phyloP scores from a whole-genome alignment of 2,797 vertebrate species.

The Tragelaphus eurycerus region DNA sequence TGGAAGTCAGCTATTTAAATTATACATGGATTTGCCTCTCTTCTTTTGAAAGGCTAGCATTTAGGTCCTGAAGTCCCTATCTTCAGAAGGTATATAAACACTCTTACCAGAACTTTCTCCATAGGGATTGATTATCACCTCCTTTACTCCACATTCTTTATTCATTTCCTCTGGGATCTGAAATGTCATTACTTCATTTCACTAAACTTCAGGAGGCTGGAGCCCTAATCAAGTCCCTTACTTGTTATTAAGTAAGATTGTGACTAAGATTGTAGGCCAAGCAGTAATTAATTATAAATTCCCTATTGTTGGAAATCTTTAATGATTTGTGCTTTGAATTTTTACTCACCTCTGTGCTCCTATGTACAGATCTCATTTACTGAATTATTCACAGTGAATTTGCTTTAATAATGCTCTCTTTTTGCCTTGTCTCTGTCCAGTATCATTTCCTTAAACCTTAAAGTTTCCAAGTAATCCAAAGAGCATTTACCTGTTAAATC shows the following conservation, averaged over 20 bases:
- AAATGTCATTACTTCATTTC: background rate
- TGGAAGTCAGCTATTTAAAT: background rate
- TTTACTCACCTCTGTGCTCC: background rate
- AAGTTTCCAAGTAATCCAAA: background rate
- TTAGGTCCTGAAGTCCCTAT: background rate
- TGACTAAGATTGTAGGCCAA: background rate
- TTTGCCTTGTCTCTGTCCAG: background rate
- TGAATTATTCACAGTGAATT: background rate
- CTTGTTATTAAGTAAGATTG: background rate
- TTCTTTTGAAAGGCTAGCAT: background rate
- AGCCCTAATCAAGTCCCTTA: rapidly evolving
- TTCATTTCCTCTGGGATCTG: background rate
- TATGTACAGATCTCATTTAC: background rate
- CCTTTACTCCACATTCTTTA: background rate
- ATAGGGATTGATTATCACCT: background rate
- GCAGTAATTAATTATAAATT: conserved; percentile 16
- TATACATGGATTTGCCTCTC: background rate
- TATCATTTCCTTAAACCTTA: background rate
- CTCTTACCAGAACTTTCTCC: background rate
- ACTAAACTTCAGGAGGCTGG: background rate
- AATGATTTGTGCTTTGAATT: background rate
- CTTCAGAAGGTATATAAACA: background rate
- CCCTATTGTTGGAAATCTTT: background rate
- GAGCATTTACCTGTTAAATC: background rate
- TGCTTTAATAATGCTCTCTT: background rate